Evolutionary conservation across 2,797 vertebrate species (phyloP).

Genomic region (Lutjanus argentimaculatus): DNA sequence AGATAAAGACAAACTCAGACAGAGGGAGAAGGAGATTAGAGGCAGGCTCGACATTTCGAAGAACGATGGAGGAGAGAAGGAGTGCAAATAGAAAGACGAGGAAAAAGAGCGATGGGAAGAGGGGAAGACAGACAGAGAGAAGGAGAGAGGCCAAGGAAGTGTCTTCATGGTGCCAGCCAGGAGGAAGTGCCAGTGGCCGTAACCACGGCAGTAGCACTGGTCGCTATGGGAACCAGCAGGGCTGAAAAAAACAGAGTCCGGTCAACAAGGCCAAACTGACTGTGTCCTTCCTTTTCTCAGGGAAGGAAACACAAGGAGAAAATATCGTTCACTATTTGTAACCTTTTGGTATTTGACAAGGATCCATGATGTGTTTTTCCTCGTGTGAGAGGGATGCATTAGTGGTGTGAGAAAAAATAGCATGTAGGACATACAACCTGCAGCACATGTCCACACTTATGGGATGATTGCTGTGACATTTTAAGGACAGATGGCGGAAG

Average conservation of each 20-base stretch:
- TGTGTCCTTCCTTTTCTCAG: conserved; percentile 51
- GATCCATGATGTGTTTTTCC: conserved; percentile 13
- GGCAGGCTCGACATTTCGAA: conserved; percentile 65
- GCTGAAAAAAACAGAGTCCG: conserved; percentile 48
- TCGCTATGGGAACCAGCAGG: conserved; percentile 76
- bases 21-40: conserved; percentile 75
- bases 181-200: conserved; percentile 76
- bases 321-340: conserved; percentile 32
- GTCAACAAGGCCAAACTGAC: conserved; percentile 72
- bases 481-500: conserved; percentile 64
- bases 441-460: conserved; percentile 56
- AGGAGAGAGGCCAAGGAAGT: conserved; percentile 66
- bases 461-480: conserved; percentile 67
- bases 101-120: conserved; percentile 41
- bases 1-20: conserved; percentile 82
- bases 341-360: conserved; percentile 56
- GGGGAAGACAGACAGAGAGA: conserved; percentile 41
- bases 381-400: conserved; percentile 30
- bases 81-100: conserved; percentile 44
- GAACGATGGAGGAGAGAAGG: conserved; percentile 60
- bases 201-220: conserved; percentile 69
- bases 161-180: conserved; percentile 70
- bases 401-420: conserved; percentile 28
- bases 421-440: conserved; percentile 41
- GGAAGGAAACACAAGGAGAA: conserved; percentile 40